phyloP scores from a whole-genome alignment of 2,888 invertebrate genomes.

The Willowsia nigromaculata region DNA sequence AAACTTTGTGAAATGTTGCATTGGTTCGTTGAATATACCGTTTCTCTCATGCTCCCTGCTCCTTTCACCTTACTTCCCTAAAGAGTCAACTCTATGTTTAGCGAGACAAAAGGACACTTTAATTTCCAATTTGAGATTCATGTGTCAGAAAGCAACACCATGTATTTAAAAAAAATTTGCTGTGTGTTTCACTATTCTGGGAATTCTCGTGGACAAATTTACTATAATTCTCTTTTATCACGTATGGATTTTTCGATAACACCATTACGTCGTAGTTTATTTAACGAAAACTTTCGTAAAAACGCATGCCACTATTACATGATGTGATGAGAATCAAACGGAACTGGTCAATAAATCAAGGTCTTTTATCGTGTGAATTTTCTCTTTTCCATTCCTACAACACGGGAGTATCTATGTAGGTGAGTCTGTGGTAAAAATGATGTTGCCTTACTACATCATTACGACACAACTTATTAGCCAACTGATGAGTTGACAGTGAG shows the following conservation, averaged over 20 bases:
- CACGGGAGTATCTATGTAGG: background rate
- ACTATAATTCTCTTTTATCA: too few relatives aligned
- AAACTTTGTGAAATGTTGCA: background rate
- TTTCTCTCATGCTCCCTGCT: background rate
- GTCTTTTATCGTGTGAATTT: conserved; percentile 5
- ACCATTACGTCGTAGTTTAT: too few relatives aligned
- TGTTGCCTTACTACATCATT: background rate
- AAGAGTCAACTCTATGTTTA: too few relatives aligned
- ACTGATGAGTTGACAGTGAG: conserved; percentile 19
- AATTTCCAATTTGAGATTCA: too few relatives aligned
- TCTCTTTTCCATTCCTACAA: background rate
- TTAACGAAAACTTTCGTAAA: background rate
- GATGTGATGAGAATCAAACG: background rate
- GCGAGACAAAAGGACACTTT: too few relatives aligned
- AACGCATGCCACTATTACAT: background rate
- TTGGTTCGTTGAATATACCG: background rate
- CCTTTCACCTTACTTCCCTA: background rate
- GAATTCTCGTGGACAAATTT: too few relatives aligned
- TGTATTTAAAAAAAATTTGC: too few relatives aligned
- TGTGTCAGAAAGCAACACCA: too few relatives aligned
- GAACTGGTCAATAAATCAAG: background rate
- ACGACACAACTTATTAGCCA: background rate
- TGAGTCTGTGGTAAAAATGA: background rate
- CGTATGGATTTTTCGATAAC: too few relatives aligned
- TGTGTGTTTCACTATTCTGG: too few relatives aligned